Evolutionary conservation across 2,113 vertebrate species (phyloP), one percentile per base, ranked within the genome.

Genomic region (Rhabdomys dilectus): DNA sequence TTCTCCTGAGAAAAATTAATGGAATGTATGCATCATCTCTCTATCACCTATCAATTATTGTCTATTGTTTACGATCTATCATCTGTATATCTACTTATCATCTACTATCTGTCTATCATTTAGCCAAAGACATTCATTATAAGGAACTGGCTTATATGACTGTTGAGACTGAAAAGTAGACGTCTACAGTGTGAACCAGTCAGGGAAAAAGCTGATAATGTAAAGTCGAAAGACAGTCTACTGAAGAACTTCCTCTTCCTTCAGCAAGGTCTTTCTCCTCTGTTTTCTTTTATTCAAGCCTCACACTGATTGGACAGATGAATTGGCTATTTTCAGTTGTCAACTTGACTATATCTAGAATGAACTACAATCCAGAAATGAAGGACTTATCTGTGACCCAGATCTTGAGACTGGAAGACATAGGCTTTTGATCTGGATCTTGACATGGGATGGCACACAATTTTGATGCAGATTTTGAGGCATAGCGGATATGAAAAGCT

Each of bases 1-100:
- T 93, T 93, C 94, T 95, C 64, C 66, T 91, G 90, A 93, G 39
- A 88, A 85, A 53, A 62, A 81, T 31, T 56, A 90, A 70, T 45
- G 53, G 56, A 7, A 58, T 48, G 22, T 2, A 75, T 42, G 19
- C 48, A 26, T 45, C 60, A 58, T 73, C 19, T 88, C 36, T 73
- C 22, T 56, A 39, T 88, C 68, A 39, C 22, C 66, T 56, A 39
- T 26, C 48, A 68, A 17, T 16, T n/a, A 15, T 72, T 39, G 15
- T 48, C 48, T 58, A 10, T 73, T 56, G 51, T 78, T 51, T 78
- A 86, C 36, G 48, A 86, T 36, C 62, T 48, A 86, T 68, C 42
- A 48, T 13, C 31, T 86, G 31, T 51, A 10, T 66, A 34, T 86
- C 60, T 48, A 68, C 17, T 17, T 34, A 34, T 66, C 29, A 34